These are phyloP conservation scores for Morone chrysops DNA, from an alignment of 2,113 vertebrate genomes.

Conservation along the genomic window DNA sequence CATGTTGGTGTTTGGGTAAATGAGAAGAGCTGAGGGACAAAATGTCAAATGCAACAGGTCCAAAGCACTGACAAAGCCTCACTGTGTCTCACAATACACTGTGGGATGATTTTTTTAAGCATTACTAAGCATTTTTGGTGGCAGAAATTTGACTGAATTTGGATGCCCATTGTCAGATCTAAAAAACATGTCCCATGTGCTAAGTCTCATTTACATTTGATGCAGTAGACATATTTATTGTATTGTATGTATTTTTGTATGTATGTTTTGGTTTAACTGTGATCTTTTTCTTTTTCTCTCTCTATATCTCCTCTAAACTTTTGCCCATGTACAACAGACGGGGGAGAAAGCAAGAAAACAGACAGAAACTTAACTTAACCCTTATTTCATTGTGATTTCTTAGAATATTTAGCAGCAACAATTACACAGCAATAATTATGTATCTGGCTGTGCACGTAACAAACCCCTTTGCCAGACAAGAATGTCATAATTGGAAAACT, in stretches of 20 bases:
- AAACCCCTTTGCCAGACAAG: not conserved
- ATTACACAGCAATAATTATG: not conserved
- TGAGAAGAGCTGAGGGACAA: constrained; percentile 6
- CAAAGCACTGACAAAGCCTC: not conserved
- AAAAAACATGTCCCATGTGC: too few species aligned
- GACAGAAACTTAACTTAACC: too few species aligned
- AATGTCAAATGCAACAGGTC: constrained; percentile 5
- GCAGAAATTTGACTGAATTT: not conserved
- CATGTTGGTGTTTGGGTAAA: constrained; percentile 11
- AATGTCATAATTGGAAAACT: not conserved
- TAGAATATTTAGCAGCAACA: not conserved
- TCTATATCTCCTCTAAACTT: too few species aligned
- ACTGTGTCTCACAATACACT: not conserved
- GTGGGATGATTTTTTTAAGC: not conserved
- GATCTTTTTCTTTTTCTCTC: not conserved
- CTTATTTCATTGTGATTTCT: not conserved
- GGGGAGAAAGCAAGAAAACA: too few species aligned
- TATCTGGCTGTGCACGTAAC: not conserved
- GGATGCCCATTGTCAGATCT: not conserved
- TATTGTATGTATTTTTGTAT: not conserved
- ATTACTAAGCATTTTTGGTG: not conserved
- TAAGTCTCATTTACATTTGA: not conserved
- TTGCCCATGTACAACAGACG: too few species aligned
- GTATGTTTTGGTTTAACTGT: not conserved
- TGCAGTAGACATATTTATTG: not conserved